Evolutionary conservation across 2,888 invertebrate genomes (phyloP).

Genomic region (Pristionchus entomophagus): DNA sequence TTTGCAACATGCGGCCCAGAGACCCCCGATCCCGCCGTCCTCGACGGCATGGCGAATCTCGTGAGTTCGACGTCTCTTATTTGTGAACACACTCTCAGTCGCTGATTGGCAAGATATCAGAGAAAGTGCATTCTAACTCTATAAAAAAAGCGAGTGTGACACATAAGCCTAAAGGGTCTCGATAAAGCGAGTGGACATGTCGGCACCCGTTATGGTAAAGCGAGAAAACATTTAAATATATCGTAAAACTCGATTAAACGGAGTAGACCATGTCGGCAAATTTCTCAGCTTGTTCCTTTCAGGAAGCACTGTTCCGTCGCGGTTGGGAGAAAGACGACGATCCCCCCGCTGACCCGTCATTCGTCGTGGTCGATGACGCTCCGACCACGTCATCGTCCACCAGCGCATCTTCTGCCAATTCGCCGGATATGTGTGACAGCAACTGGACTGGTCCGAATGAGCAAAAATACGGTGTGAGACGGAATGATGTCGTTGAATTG

Average conservation of each 20-base stretch:
- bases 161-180: too few relatives aligned
- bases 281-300: background rate
- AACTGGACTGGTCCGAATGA: conserved; percentile 5
- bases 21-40: conserved; percentile 13
- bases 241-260: too few relatives aligned
- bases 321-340: background rate
- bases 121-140: too few relatives aligned
- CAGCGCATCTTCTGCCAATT: background rate
- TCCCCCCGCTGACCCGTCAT: background rate
- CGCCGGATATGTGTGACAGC: background rate
- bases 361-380: background rate
- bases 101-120: too few relatives aligned
- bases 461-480: background rate
- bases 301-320: background rate
- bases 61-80: too few relatives aligned
- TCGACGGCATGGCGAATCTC: conserved; percentile 16
- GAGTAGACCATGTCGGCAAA: too few relatives aligned
- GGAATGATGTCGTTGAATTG: too few relatives aligned
- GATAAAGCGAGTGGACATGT: too few relatives aligned
- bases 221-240: too few relatives aligned
- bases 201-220: background rate
- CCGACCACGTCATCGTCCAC: conserved; percentile 39
- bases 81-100: too few relatives aligned
- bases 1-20: conserved; percentile 34
- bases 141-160: too few relatives aligned